phyloP scores from a whole-genome alignment of 2,797 vertebrate genomes.

The Notoglanidium macrostoma region DNA sequence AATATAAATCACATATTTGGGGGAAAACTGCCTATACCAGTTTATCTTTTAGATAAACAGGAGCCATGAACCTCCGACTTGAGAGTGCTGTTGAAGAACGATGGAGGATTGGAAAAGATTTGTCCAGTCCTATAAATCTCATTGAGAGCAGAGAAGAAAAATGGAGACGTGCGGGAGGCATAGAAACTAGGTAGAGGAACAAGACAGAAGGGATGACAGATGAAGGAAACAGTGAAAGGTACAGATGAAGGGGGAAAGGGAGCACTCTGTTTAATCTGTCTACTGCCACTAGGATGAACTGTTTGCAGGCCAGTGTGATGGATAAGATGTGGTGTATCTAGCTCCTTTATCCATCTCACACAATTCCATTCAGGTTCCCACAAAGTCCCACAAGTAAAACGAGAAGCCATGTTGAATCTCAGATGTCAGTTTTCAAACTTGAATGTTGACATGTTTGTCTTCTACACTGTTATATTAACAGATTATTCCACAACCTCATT shows the following conservation, averaged over 20 bases:
- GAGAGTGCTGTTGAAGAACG: neutral
- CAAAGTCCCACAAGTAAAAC: neutral
- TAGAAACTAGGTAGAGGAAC: conserved; percentile 7
- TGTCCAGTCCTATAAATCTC: conserved; percentile 6
- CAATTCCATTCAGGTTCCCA: neutral
- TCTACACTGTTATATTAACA: neutral
- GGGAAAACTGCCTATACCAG: neutral
- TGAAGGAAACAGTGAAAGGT: conserved; percentile 32
- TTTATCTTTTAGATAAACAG: neutral
- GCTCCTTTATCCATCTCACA: neutral
- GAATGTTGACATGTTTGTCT: neutral
- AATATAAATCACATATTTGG: neutral
- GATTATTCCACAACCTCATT: neutral
- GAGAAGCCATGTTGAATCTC: neutral
- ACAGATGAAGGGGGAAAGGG: neutral
- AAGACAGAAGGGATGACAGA: conserved; percentile 20
- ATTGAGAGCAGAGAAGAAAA: neutral
- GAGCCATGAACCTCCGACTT: neutral
- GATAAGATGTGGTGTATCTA: neutral
- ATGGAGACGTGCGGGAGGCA: conserved; percentile 6
- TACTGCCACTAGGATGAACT: conserved; percentile 19
- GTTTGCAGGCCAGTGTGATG: conserved; percentile 26
- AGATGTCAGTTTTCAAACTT: neutral
- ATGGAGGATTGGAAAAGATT: neutral
- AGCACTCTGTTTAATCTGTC: conserved; percentile 24